Conservation (phyloP, 2,797 vertebrate genomes). For the Lagodon rhomboides region DNA sequence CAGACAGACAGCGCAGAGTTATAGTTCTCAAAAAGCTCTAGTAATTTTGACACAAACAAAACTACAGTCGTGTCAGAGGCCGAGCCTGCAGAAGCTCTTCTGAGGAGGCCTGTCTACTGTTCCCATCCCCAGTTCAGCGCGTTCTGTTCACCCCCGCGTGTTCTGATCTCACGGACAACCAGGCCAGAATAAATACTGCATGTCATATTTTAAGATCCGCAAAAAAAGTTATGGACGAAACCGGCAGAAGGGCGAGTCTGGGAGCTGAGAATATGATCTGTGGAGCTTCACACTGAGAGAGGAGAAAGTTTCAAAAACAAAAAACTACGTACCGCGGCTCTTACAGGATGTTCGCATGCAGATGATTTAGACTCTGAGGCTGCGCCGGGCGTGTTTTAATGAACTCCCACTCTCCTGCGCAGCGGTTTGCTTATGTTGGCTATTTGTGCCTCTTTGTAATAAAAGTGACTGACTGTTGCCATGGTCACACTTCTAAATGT, state of each 20-base stretch:
- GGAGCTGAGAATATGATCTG: conserved; percentile 9
- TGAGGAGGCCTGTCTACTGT: conserved; percentile 19
- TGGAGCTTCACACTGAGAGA: conserved; percentile 23
- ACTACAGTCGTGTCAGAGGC: background rate
- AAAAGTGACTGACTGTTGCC: conserved; percentile 47
- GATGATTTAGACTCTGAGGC: conserved; percentile 47
- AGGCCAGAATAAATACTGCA: conserved; percentile 61
- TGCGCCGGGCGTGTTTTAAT: conserved; percentile 45
- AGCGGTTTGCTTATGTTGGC: conserved; percentile 53
- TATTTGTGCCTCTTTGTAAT: conserved; percentile 29
- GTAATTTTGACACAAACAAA: conserved; percentile 4
- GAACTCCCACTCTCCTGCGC: conserved; percentile 40
- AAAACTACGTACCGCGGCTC: background rate
- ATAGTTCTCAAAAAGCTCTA: background rate
- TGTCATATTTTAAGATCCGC: conserved; percentile 50
- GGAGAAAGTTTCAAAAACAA: conserved; percentile 22
- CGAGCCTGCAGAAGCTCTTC: conserved; percentile 6
- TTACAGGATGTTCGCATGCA: background rate
- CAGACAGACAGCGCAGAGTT: background rate
- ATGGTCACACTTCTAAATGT: conserved; percentile 12
- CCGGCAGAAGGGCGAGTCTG: conserved; percentile 8
- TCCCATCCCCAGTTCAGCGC: conserved; percentile 5
- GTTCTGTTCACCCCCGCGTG: conserved; percentile 2
- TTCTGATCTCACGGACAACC: conserved; percentile 35
- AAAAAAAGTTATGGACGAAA: conserved; percentile 33